Conservation (phyloP, 2,888 invertebrate genomes). For the Aphodius granarius region DNA sequence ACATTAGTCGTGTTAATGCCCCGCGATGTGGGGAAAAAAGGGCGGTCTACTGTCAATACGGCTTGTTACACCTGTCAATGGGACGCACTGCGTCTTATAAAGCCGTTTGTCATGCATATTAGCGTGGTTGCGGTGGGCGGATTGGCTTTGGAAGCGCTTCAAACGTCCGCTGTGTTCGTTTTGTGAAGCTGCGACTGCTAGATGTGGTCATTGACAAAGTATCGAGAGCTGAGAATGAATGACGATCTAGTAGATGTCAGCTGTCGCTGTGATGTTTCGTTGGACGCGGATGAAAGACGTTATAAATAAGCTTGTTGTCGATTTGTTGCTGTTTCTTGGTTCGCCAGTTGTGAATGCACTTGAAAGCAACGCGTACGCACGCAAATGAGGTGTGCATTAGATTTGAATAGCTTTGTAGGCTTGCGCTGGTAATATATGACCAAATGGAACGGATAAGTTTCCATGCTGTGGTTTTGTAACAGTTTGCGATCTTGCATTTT, state of each 20-base stretch:
- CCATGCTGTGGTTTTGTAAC: no score
- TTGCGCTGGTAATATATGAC: no score
- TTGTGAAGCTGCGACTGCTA: neutral
- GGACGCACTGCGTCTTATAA: conserved; percentile 35
- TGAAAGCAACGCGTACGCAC: neutral
- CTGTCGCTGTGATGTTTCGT: neutral
- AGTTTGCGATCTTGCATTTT: no score
- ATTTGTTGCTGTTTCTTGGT: neutral
- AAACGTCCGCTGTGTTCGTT: neutral
- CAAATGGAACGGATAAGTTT: no score
- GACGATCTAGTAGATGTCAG: neutral
- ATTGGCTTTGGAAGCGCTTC: conserved; percentile 32
- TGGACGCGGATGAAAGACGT: neutral
- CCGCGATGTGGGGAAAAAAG: conserved; percentile 28
- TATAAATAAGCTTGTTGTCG: neutral
- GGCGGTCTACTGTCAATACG: conserved; percentile 36
- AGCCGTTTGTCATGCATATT: conserved; percentile 40
- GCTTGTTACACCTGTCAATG: conserved; percentile 42
- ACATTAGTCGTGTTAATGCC: conserved; percentile 35
- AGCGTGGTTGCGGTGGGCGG: conserved; percentile 28
- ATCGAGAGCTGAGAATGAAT: neutral
- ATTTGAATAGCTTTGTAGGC: neutral
- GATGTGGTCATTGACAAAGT: neutral
- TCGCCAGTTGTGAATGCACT: neutral
- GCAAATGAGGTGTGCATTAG: neutral